Evolutionary conservation across 2,888 invertebrate genomes (phyloP).

Genomic region (Drosophila neotestacea): DNA sequence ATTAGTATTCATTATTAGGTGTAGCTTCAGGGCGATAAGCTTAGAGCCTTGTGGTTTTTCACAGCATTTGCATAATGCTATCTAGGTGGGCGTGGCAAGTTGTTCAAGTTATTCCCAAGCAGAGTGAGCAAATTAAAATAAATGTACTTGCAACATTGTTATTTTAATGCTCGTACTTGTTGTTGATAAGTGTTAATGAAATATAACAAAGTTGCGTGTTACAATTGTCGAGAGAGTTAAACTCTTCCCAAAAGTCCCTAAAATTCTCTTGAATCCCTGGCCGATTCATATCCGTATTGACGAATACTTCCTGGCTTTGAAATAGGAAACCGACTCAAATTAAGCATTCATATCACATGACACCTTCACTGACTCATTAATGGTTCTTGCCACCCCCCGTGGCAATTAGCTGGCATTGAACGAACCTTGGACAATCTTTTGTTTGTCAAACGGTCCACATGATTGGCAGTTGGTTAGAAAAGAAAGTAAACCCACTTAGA

Average conservation of each 20-base stretch:
- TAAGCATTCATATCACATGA: slow-evolving; percentile 72
- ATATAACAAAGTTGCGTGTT: slow-evolving; percentile 46
- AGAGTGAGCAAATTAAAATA: slow-evolving; percentile 73
- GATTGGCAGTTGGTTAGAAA: slow-evolving; percentile 29
- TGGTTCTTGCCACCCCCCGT: not conserved
- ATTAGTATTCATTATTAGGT: slow-evolving; percentile 82
- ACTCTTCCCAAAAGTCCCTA: not conserved
- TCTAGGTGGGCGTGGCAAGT: slow-evolving; percentile 62
- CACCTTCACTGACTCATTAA: slow-evolving; percentile 61
- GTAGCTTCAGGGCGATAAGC: slow-evolving; percentile 47
- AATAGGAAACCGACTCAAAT: slow-evolving; percentile 51
- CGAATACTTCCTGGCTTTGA: slow-evolving; percentile 7
- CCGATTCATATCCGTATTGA: slow-evolving; percentile 26
- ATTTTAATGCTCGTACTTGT: slow-evolving; percentile 49
- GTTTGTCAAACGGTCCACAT: slow-evolving; percentile 42
- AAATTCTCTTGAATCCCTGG: slow-evolving; percentile 23
- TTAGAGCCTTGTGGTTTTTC: slow-evolving; percentile 22
- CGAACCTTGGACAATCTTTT: slow-evolving; percentile 45
- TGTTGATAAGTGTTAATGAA: slow-evolving; percentile 49
- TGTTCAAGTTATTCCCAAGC: slow-evolving; percentile 45
- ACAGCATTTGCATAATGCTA: slow-evolving; percentile 66
- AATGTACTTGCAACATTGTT: slow-evolving; percentile 56
- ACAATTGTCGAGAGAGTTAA: slow-evolving; percentile 18
- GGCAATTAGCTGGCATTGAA: slow-evolving; percentile 61
- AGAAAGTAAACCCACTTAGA: slow-evolving; percentile 36